These are phyloP conservation scores for Ictalurus furcatus DNA, from an alignment of 2,113 vertebrate species.

Conservation along the genomic window DNA sequence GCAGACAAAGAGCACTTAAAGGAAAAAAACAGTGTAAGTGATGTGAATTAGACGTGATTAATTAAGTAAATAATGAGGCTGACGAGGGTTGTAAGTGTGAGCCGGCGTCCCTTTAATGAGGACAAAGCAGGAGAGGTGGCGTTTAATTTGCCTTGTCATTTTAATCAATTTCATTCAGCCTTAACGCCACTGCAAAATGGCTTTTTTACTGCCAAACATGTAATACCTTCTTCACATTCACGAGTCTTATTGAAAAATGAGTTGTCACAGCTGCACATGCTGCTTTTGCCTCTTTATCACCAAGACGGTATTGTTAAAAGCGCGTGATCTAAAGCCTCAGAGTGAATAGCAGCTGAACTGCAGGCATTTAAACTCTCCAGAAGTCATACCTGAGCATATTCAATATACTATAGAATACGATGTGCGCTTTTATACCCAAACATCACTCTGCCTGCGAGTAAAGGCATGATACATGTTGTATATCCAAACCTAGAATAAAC, in stretches of 20 bases:
- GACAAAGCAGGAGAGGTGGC: slow-evolving; percentile 74
- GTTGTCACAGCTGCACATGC: slow-evolving; percentile 44
- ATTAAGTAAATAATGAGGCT: slow-evolving; percentile 78
- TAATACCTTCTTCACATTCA: slow-evolving; percentile 51
- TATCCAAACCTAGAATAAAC: slow-evolving; percentile 34
- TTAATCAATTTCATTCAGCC: slow-evolving; percentile 56
- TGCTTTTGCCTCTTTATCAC: slow-evolving; percentile 40
- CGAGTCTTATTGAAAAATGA: slow-evolving; percentile 49
- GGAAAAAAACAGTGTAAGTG: slow-evolving; percentile 58
- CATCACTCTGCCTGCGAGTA: not conserved
- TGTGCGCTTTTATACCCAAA: not conserved
- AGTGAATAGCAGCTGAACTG: slow-evolving; percentile 28
- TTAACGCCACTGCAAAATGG: slow-evolving; percentile 44
- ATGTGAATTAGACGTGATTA: slow-evolving; percentile 76
- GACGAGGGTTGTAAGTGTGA: slow-evolving; percentile 68
- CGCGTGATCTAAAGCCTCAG: slow-evolving; percentile 40
- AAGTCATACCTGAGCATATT: slow-evolving; percentile 17
- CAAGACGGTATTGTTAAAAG: slow-evolving; percentile 43
- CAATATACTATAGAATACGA: not conserved
- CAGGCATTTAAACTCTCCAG: slow-evolving; percentile 32
- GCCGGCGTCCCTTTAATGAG: slow-evolving; percentile 73
- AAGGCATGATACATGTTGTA: slow-evolving; percentile 42
- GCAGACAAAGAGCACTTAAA: slow-evolving; percentile 69
- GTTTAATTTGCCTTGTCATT: slow-evolving; percentile 62
- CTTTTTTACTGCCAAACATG: slow-evolving; percentile 48